Base-by-base conservation (phyloP, 2,888 invertebrate genomes). In the Ernsta delagoae region DNA sequence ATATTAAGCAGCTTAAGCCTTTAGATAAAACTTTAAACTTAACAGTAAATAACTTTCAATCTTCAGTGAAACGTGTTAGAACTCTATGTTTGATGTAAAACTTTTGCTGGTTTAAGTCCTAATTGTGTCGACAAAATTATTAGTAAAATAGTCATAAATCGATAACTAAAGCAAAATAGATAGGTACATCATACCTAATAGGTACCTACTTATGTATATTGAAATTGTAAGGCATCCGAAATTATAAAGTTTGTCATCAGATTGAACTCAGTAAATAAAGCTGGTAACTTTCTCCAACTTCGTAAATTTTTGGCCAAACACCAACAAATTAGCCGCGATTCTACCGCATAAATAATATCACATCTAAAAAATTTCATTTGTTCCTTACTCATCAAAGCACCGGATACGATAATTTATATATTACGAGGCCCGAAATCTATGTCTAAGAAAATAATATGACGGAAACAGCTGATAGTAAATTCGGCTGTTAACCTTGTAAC, bases 401-500 rank as follows among this genome's bases (percentile, higher is more conserved):
- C 81, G 83, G 83, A 83, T 75, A 78, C 77, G 71, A 75, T 81
- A 80, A 74, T 75, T 83, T 75, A 78, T 73, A 71, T 62, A 71
- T 75, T 74, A 75, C 75, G 75, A 74, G 72, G 45, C 54, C 24
- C 39, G n/a, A 59, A 53, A 60, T 43, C 31, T 12, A 71, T 72
- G 70, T 72, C 70, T 57, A 62, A 56, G 36, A 75, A 72, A 72
- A 71, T 72, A 70, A 73, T 65, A 73, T 72, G 75, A 72, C 79
- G 78, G 78, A 80, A 79, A 75, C 79, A 74, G 74, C 75, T 74
- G 75, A 78, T 78, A 73, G 74, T 79, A 75, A 77, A 77, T 74
- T 70, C 65, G 62, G 73, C 61, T 70, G 76, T 77, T 79, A 77
- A 79, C 81, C 80, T 81, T 81, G 81, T 76, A 74, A 73, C 78